Evolutionary conservation across 2,113 vertebrate species (phyloP), one percentile per base, ranked within the genome.

Genomic region (Calyptommatus sinebrachiatus): DNA sequence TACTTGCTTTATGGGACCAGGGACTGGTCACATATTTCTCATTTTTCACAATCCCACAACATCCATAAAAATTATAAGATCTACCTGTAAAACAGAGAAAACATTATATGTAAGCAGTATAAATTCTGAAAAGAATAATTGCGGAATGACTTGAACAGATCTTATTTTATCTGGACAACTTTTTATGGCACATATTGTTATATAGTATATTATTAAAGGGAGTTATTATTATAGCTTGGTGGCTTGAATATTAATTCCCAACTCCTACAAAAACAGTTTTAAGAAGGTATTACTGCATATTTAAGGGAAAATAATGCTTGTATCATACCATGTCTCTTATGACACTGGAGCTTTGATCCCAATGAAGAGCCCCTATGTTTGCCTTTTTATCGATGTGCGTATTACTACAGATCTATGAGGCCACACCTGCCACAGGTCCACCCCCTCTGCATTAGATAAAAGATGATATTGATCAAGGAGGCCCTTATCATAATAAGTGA

Each of bases 61-160:
- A 65, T 35, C 41, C 31, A 5, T 63, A 73, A 28, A n/a, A 7
- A 63, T 66, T 45, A 18, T 1, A 68, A 31, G 26, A 9, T 29
- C 57, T 66, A 6, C 28, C 20, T 20, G 16, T 8, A 28, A 29
- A 2, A 48, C 18, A 29, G 26, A 65, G 41, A 18, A 29, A 16
- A 48, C 57, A 20, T 31, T 69, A 31, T 68, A 74, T 4, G 68
- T 57, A 57, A 31, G 46, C 11, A 29, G 5, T 69, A 46, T 26
- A 67, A 60, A 4, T 45, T 75, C 35, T 61, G 72, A 16, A 81
- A 81, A 75, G 11, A 69, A n/a, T 68, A 41, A 63, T 31, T 66
- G 50, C 28, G 50, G 28, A 63, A 11, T 66, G 29, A 45, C 69
- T 72, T 50, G 28, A 72, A 72, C 21, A 79, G 62, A 28, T n/a